phyloP scores from a whole-genome alignment of 1,140 invertebrate genomes.

The Dryas iulia region DNA sequence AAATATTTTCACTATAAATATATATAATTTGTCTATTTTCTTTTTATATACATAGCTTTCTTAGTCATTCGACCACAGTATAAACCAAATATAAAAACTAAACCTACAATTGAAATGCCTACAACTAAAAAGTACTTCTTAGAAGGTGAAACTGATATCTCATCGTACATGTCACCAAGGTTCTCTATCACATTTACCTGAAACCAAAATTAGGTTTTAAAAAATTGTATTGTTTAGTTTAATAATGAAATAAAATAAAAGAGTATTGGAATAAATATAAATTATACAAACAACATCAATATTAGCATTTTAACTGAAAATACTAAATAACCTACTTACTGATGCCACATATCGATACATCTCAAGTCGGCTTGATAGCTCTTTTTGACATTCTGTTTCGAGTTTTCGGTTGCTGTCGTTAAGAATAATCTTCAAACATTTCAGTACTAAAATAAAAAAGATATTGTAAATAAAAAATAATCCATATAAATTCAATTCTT shows the following conservation, averaged over 20 bases:
- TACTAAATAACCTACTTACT: no score
- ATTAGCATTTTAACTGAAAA: no score
- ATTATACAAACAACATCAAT: no score
- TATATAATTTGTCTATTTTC: conserved; percentile 80
- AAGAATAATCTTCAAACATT: conserved; percentile 88
- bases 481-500: no score
- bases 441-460: conserved; percentile 85
- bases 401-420: conserved; percentile 85
- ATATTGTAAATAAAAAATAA: no score
- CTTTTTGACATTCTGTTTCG: conserved; percentile 87
- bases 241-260: no score
- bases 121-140: conserved; percentile 89
- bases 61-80: conserved; percentile 91
- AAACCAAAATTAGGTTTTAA: conserved; percentile 40
- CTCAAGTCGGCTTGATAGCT: conserved; percentile 89
- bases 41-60: conserved; percentile 85
- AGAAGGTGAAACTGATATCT: conserved; percentile 86
- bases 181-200: conserved; percentile 80
- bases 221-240: background rate
- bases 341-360: conserved; percentile 94
- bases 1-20: conserved; percentile 32
- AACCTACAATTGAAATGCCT: conserved; percentile 84
- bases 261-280: no score
- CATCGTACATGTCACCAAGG: conserved; percentile 85
- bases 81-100: conserved; percentile 91